Evolutionary conservation across 2,888 invertebrate genomes (phyloP), one percentile per base, ranked within the genome.

Genomic region (Crossocerus cetratus): DNA sequence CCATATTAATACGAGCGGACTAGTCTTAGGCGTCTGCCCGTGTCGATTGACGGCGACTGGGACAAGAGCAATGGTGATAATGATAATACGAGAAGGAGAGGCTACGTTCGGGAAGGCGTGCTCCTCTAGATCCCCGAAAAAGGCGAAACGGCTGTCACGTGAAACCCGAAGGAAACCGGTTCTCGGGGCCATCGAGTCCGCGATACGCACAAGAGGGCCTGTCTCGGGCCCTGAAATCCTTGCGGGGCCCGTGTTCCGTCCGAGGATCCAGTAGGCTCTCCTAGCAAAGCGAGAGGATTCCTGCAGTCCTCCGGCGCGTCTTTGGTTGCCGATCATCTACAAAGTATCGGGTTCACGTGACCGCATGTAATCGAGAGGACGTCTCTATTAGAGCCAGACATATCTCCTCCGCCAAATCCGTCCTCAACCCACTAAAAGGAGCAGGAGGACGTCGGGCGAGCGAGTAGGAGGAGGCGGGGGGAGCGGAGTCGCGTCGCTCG

Each of bases 221-320:
- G 73, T 81, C 76, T 79, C 65, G 74, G 4, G 56, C 81, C 74
- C 78, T 81, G 79, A 78, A 81, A 79, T 81, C 79, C 79, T 77
- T 75, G 75, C 56, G 56, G 59, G 64, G 59, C 69, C 68, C 22
- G 65, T 23, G 58, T 22, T 57, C 18, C 58, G 65, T 70, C 18
- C 58, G 65, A 68, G 61, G 68, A 72, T 66, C 70, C 54, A 32
- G 5, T 45, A 20, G 44, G 56, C 60, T 62, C 56, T 60, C 67
- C 59, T 58, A 68, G 67, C 63, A 60, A 69, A 69, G 61, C 62
- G 55, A 32, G 32, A 80, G 77, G 68, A 69, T 77, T 80, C 65
- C 49, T 32, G 72, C 53, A 65, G 56, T 56, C 59, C 57, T 55
- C 44, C 57, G 56, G 32, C 32, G 11, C 32, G 32, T 53, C 45